phyloP scores from a whole-genome alignment of 2,888 invertebrate species.

The Ellobium chinense region DNA sequence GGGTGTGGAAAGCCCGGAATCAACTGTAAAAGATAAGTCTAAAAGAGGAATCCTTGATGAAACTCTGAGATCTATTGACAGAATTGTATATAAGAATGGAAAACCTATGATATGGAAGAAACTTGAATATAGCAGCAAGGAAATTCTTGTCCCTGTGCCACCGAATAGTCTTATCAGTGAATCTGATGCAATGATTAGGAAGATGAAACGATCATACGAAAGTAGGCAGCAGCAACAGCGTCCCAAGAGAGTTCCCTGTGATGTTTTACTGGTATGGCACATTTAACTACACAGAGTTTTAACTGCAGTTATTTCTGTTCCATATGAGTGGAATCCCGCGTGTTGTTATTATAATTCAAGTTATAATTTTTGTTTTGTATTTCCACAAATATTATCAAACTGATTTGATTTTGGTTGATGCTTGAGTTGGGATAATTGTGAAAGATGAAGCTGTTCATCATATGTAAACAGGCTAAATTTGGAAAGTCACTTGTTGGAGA shows the following conservation, averaged over 20 bases:
- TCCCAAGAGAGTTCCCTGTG: background rate
- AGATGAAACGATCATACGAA: background rate
- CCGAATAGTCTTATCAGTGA: slow-evolving; percentile 12
- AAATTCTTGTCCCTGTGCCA: slow-evolving; percentile 15
- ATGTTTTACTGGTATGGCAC: background rate
- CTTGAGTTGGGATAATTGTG: no score
- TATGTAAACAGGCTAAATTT: no score
- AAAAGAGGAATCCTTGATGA: background rate
- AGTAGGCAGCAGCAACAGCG: background rate
- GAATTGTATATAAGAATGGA: slow-evolving; percentile 23
- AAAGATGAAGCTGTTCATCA: no score
- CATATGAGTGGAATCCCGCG: no score
- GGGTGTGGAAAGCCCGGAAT: no score
- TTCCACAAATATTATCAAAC: no score
- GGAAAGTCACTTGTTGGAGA: no score
- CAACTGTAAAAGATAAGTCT: background rate
- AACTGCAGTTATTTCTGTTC: no score
- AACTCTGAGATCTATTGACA: slow-evolving; percentile 5
- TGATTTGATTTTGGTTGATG: no score
- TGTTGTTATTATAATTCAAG: no score
- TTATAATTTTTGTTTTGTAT: no score
- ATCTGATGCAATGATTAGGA: background rate
- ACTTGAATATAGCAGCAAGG: background rate
- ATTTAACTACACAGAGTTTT: no score
- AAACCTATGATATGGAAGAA: slow-evolving; percentile 12